phyloP scores from a whole-genome alignment of 2,888 invertebrate species.

The Leptogaster cylindrica region DNA sequence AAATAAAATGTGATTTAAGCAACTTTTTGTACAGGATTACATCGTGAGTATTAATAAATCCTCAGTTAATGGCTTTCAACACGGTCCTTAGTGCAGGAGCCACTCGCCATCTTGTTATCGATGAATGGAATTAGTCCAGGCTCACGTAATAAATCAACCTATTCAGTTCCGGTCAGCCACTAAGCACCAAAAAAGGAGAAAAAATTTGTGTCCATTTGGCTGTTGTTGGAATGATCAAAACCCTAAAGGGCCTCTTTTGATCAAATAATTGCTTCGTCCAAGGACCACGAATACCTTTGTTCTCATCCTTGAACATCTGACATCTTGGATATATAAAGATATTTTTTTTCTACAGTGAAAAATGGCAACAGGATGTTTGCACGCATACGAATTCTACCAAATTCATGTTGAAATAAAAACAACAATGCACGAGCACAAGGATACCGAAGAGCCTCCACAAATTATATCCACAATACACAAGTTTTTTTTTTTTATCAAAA shows the following conservation, averaged over 20 bases:
- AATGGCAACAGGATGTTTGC: conserved; percentile 33
- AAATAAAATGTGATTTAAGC: too few relatives aligned
- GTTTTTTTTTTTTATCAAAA: not conserved
- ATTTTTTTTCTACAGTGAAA: conserved; percentile 42
- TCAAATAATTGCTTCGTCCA: conserved; percentile 36
- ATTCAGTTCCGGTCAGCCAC: conserved; percentile 3
- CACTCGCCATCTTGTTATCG: conserved; percentile 6
- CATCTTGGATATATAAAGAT: too few relatives aligned
- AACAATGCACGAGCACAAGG: not conserved
- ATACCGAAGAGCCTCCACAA: not conserved
- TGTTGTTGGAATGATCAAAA: conserved; percentile 23
- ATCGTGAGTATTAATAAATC: too few relatives aligned
- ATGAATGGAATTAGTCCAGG: conserved; percentile 1
- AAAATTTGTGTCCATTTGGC: conserved; percentile 21
- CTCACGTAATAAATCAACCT: conserved; percentile 28
- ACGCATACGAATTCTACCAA: conserved; percentile 43
- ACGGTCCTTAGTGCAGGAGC: too few relatives aligned
- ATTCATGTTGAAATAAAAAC: not conserved
- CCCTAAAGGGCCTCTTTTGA: conserved; percentile 23
- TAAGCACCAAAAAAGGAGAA: not conserved
- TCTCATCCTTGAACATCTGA: too few relatives aligned
- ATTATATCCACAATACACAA: not conserved
- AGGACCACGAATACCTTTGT: not conserved
- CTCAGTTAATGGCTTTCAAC: too few relatives aligned
- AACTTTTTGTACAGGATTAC: too few relatives aligned